Base-by-base conservation (phyloP, 1,140 invertebrate genomes). In the Bacillus rossius region DNA sequence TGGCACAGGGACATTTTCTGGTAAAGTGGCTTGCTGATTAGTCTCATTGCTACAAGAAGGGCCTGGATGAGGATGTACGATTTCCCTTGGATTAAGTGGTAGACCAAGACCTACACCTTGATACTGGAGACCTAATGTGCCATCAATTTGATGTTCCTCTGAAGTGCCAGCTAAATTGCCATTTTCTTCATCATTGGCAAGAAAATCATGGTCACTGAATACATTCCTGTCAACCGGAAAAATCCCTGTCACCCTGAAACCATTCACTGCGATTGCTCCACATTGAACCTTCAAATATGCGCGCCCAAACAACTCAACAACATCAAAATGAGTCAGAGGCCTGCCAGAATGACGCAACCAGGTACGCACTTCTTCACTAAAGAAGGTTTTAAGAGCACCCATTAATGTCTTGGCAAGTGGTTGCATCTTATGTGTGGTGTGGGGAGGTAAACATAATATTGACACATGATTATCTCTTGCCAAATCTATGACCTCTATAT, bases 321-420 rank as follows among this genome's bases (percentile, higher is more conserved):
- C 65, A 55, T 73, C 65, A 64, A 65, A 72, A 48, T 42, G 23
- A 38, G 65, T 65, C n/a, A 59, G 38, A 16, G 54, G 41, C 29
- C 55, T 34, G 4, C 38, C 41, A 40, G 49, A 19, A 55, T 25
- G 25, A 14, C 23, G 1, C 19, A 57, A 25, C 34, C 64, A 69
- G 17, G 25, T 38, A 3, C 56, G 13, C 1, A 64, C 23, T 50
- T 62, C 64, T 54, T 60, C 51, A 38, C 57, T 52, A 22, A 56
- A 68, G 29, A 52, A 67, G 8, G 53, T 52, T 3, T 64, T 70
- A 20, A 70, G 56, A 17, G 73, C 67, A 38, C 61, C 63, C 64
- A 75, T 74, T 59, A 77, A 69, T 38, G 61, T 61, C 13, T 73
- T 67, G 61, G 76, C 75, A 2, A 77, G 62, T 34, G 10, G 10